Percentiles rank a stretch among this genome's conserved stretches.
phyloP scores from a whole-genome alignment of 2,888 invertebrate species.

The Arrhopalites spinosus region DNA sequence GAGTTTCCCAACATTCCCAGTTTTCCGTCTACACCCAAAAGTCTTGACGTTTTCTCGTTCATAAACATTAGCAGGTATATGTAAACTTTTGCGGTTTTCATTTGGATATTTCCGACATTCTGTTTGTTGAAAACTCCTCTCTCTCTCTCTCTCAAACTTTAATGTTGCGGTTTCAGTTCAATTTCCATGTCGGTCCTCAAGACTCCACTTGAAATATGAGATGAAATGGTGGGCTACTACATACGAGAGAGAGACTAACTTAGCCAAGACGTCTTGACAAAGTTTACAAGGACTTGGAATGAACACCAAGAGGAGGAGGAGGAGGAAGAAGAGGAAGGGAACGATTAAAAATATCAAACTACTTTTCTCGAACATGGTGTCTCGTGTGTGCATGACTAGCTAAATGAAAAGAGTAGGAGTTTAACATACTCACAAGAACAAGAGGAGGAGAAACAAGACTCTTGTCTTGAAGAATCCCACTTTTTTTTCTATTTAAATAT shows the following conservation, averaged over 20 bases:
- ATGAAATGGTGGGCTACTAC: background rate
- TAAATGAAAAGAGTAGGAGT: background rate
- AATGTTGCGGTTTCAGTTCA: slow-evolving; percentile 6
- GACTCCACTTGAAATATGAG: slow-evolving; percentile 29
- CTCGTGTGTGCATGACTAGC: background rate
- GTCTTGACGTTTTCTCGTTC: background rate
- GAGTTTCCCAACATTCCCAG: no score
- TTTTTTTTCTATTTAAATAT: no score
- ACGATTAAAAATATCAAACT: slow-evolving; percentile 13
- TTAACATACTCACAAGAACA: background rate
- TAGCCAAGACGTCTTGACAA: no score
- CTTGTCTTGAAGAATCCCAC: no score
- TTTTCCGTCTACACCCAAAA: background rate
- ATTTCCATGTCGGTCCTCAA: background rate
- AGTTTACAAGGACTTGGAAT: background rate
- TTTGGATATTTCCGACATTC: slow-evolving; percentile 17
- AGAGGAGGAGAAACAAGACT: no score
- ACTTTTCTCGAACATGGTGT: background rate
- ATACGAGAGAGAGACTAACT: no score
- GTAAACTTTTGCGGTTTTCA: slow-evolving; percentile 34
- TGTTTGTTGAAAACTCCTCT: background rate
- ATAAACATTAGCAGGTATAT: background rate
- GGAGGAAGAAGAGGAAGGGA: background rate
- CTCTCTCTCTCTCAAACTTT: no score
- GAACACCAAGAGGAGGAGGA: background rate